Evolutionary conservation across 2,888 invertebrate genomes (phyloP).

Genomic region (Chelonus formosanus): DNA sequence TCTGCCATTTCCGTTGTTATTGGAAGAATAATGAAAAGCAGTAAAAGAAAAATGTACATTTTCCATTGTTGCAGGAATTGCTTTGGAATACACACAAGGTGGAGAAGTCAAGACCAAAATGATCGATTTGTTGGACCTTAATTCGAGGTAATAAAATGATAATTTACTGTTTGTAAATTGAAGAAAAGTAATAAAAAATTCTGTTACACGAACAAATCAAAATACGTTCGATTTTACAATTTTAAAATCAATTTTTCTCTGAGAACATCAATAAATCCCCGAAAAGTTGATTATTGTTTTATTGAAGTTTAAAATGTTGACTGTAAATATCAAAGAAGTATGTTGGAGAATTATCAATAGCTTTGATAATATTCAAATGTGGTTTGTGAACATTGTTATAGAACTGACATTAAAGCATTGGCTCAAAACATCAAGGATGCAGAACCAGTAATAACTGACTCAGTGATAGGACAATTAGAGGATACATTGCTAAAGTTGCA

Average conservation of each 20-base stretch:
- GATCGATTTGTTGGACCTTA: slow-evolving; percentile 73
- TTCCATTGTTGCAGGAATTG: slow-evolving; percentile 65
- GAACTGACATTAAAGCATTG: slow-evolving; percentile 69
- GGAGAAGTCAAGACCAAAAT: slow-evolving; percentile 70
- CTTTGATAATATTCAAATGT: slow-evolving; percentile 13
- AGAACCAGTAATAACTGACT: slow-evolving; percentile 70
- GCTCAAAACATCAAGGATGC: slow-evolving; percentile 66
- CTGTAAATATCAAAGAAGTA: no score
- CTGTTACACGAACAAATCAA: no score
- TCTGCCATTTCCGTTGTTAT: background rate
- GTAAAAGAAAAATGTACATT: slow-evolving; percentile 18
- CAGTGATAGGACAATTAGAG: slow-evolving; percentile 69
- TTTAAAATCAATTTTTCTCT: no score
- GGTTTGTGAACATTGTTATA: slow-evolving; percentile 48
- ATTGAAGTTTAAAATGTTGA: no score
- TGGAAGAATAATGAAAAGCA: slow-evolving; percentile 5
- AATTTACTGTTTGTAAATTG: slow-evolving; percentile 10
- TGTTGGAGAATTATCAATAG: slow-evolving; percentile 5
- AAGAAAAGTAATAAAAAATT: background rate
- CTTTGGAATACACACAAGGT: slow-evolving; percentile 71
- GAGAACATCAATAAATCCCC: no score
- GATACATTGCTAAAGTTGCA: slow-evolving; percentile 73
- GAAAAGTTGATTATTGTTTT: no score
- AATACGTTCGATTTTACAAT: no score
- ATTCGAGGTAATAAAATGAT: slow-evolving; percentile 67